A percentile compares a stretch with the other conserved stretches of the same genome.
Evolutionary conservation across 2,113 vertebrate genomes (phyloP).

Genomic region (Sylvia atricapilla): DNA sequence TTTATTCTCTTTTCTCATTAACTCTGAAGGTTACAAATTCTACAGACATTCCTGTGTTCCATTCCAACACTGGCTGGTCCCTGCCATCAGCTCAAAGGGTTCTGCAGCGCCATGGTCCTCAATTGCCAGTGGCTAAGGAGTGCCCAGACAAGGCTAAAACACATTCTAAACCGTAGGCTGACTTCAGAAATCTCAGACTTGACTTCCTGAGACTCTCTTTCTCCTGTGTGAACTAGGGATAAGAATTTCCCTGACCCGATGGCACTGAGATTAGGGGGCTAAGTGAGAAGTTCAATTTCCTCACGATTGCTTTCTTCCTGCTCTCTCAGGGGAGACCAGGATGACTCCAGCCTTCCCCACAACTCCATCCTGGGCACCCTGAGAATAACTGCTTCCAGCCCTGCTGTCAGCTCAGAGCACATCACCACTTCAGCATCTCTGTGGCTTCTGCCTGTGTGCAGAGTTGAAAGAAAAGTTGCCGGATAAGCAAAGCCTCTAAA

Average conservation of each 20-base stretch:
- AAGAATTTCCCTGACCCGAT: background rate
- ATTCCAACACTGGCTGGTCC: background rate
- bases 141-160: background rate
- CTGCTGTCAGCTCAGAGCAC: background rate
- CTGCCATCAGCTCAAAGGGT: background rate
- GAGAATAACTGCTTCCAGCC: background rate
- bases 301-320: background rate
- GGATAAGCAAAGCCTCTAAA: background rate
- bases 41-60: background rate
- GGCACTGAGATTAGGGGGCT: background rate
- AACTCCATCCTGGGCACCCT: background rate
- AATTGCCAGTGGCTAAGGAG: background rate
- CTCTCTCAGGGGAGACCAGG: background rate
- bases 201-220: background rate
- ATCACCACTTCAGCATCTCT: background rate
- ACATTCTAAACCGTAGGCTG: background rate
- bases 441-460: fast-evolving
- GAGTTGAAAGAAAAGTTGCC: background rate
- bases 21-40: background rate
- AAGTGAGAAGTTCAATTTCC: background rate
- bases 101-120: background rate
- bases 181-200: background rate
- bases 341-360: background rate
- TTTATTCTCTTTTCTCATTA: background rate
- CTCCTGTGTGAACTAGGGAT: background rate